These are phyloP conservation scores for Cyclopterus lumpus DNA, from an alignment of 2,797 vertebrate genomes.

Conservation along the genomic window DNA sequence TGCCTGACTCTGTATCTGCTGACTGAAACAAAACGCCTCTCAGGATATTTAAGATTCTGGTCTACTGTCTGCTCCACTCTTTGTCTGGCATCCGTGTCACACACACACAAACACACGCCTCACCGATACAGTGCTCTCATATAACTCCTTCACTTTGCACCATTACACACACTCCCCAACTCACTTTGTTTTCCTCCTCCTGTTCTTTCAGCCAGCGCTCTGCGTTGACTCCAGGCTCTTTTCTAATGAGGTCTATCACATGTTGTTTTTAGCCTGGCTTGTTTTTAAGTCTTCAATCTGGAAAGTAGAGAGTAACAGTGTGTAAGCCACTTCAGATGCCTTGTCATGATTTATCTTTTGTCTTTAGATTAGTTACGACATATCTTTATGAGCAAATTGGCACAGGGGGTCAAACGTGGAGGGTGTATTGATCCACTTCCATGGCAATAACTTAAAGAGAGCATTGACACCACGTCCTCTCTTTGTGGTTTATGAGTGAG, in stretches of 20 bases:
- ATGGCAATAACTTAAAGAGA: slow-evolving; percentile 55
- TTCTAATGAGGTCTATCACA: slow-evolving; percentile 66
- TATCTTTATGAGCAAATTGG: slow-evolving; percentile 34
- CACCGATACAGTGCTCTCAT: slow-evolving; percentile 34
- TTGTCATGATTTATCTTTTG: slow-evolving; percentile 22
- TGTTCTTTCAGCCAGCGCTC: slow-evolving; percentile 45
- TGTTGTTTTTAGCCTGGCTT: slow-evolving; percentile 67
- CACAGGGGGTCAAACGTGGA: slow-evolving; percentile 39
- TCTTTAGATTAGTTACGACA: slow-evolving; percentile 18
- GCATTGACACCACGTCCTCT: slow-evolving; percentile 50
- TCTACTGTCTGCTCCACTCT: slow-evolving; percentile 39
- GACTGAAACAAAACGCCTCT: slow-evolving; percentile 65
- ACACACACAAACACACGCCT: slow-evolving; percentile 32
- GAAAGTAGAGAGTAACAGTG: slow-evolving; percentile 20
- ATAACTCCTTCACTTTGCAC: slow-evolving; percentile 35
- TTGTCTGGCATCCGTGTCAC: slow-evolving; percentile 54
- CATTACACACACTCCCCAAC: slow-evolving; percentile 44
- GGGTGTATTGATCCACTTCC: slow-evolving; percentile 47
- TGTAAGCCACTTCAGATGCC: slow-evolving; percentile 13
- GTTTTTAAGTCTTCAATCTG: slow-evolving; percentile 48
- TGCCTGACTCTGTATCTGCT: slow-evolving; percentile 56
- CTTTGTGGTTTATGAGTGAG: slow-evolving; percentile 63
- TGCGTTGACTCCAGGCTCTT: slow-evolving; percentile 61
- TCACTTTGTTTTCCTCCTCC: slow-evolving; percentile 47
- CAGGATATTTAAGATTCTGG: slow-evolving; percentile 69